Conservation (phyloP, 2,113 vertebrate species). For the Bubo bubo region DNA sequence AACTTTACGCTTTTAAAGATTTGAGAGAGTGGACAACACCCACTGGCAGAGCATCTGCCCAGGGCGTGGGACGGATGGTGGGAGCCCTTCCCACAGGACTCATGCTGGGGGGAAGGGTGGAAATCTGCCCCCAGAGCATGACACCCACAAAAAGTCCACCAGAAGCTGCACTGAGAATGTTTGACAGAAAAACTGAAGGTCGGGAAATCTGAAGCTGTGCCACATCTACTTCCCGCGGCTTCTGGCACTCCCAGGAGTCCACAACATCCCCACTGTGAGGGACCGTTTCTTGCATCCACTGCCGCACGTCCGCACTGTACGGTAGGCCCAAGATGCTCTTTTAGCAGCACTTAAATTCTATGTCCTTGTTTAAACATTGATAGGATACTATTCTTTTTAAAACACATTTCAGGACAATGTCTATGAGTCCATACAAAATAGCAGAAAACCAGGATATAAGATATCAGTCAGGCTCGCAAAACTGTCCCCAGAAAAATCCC, state of each 20-base stretch:
- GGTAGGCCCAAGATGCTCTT: rapidly evolving
- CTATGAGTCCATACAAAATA: not conserved
- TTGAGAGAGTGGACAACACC: not conserved
- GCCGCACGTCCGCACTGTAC: rapidly evolving
- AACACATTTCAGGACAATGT: not conserved
- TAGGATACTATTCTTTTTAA: not conserved
- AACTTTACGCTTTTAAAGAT: not conserved
- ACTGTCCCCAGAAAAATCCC: not conserved
- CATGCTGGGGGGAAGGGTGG: not conserved
- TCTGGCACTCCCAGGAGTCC: rapidly evolving
- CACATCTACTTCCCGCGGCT: rapidly evolving
- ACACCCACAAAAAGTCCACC: not conserved
- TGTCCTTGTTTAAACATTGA: not conserved
- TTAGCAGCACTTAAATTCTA: not conserved
- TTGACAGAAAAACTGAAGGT: not conserved
- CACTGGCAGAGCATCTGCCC: not conserved
- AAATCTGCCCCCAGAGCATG: not conserved
- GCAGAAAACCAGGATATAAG: not conserved
- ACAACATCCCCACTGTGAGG: rapidly evolving
- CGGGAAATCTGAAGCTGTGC: not conserved
- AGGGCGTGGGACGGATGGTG: rapidly evolving
- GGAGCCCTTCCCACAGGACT: not conserved
- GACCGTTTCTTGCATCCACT: rapidly evolving
- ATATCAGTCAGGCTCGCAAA: not conserved
- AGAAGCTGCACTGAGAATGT: not conserved